These are phyloP conservation scores for Ceraclea dissimilis DNA, from an alignment of 2,888 invertebrate species.

Conservation along the genomic window DNA sequence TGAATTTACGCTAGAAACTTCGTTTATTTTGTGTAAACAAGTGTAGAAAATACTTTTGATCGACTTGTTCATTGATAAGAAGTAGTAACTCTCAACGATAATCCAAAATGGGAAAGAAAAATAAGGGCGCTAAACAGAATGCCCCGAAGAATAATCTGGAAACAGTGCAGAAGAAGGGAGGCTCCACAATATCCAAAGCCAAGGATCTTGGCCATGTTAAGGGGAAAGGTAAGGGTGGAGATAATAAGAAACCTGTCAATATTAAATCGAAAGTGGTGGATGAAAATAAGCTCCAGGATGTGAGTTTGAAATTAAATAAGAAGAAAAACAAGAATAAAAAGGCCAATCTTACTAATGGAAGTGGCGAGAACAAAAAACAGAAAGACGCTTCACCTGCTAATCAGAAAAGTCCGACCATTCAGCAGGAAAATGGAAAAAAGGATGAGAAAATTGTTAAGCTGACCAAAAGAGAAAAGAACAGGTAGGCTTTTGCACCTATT, in stretches of 20 bases:
- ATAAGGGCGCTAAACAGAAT: conserved; percentile 8
- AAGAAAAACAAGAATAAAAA: not conserved
- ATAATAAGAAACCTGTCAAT: not conserved
- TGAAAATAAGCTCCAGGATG: not conserved
- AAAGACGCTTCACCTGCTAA: not conserved
- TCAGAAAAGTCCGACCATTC: not conserved
- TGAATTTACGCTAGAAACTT: too few species aligned
- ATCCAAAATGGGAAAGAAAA: conserved; percentile 22
- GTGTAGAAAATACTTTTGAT: too few species aligned
- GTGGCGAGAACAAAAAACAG: not conserved
- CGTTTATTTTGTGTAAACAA: too few species aligned
- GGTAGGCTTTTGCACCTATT: not conserved
- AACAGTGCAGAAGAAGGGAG: conserved; percentile 14
- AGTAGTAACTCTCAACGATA: too few species aligned
- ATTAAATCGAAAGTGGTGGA: not conserved
- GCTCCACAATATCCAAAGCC: conserved; percentile 10
- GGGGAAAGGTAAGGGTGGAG: not conserved
- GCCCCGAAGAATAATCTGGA: conserved; percentile 8
- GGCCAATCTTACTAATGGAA: not conserved
- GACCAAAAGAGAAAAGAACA: conserved; percentile 4
- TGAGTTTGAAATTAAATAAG: not conserved
- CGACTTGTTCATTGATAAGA: too few species aligned
- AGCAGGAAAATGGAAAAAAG: not conserved
- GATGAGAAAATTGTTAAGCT: not conserved
- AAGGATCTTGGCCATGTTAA: not conserved